These are phyloP conservation scores for Chrysodeixis includens DNA, from an alignment of 2,888 invertebrate genomes.

Conservation along the genomic window DNA sequence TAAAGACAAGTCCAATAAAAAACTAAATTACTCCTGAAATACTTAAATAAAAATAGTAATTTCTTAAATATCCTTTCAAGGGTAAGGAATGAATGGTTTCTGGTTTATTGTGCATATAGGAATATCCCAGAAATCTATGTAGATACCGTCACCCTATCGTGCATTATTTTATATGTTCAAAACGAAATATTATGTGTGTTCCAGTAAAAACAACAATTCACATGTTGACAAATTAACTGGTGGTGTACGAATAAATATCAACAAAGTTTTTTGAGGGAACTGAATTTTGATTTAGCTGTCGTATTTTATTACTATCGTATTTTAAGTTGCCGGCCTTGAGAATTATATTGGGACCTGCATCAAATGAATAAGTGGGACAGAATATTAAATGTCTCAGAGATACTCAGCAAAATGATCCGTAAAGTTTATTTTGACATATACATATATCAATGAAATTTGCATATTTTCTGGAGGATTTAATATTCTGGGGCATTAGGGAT, in stretches of 20 bases:
- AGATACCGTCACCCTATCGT: conserved; percentile 30
- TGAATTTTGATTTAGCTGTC: conserved; percentile 35
- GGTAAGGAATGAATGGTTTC: too few relatives aligned
- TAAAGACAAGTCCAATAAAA: too few relatives aligned
- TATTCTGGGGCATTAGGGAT: too few relatives aligned
- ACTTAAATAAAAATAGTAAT: too few relatives aligned
- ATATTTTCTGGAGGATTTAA: too few relatives aligned
- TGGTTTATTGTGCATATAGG: too few relatives aligned
- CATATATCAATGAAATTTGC: too few relatives aligned
- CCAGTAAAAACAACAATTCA: conserved; percentile 49
- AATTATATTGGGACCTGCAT: conserved; percentile 11
- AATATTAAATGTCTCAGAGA: too few relatives aligned
- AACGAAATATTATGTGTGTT: conserved; percentile 39
- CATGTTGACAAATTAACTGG: conserved; percentile 59
- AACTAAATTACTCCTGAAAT: too few relatives aligned
- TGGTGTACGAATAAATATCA: conserved; percentile 41
- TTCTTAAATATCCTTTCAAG: too few relatives aligned
- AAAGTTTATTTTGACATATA: too few relatives aligned
- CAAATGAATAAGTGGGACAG: not conserved
- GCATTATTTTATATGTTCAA: conserved; percentile 45
- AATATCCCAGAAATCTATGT: not conserved
- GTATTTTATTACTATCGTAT: conserved; percentile 15
- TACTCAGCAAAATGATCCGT: too few relatives aligned
- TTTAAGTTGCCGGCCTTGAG: conserved; percentile 17
- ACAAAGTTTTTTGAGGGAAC: conserved; percentile 37